Evolutionary conservation across 2,113 vertebrate genomes (phyloP).

Genomic region (Steatornis caripensis): DNA sequence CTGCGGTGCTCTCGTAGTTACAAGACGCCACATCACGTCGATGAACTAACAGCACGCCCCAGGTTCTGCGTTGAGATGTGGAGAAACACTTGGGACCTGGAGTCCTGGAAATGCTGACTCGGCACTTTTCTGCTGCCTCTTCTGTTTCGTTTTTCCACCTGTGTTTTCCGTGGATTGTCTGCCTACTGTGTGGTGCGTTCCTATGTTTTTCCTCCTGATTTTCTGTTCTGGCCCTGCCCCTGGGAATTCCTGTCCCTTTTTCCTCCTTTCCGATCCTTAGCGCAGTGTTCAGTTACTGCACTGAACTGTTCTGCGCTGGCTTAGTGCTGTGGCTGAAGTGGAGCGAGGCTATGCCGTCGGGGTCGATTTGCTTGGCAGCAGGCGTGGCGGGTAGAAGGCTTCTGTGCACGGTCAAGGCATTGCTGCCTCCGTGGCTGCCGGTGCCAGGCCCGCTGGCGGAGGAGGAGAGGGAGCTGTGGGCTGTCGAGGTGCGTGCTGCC

Average conservation of each 20-base stretch:
- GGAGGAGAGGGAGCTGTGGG: too few relatives aligned
- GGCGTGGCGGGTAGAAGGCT: not conserved
- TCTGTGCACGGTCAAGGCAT: not conserved
- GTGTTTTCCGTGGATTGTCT: not conserved
- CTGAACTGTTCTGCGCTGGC: not conserved
- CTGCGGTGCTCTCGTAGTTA: not conserved
- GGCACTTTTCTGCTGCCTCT: not conserved
- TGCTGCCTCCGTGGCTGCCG: not conserved
- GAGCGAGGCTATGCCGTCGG: too few relatives aligned
- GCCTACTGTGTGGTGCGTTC: not conserved
- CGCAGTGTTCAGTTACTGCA: not conserved
- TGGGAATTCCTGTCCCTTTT: not conserved
- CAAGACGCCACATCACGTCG: too few relatives aligned
- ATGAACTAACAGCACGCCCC: too few relatives aligned
- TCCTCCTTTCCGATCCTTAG: not conserved
- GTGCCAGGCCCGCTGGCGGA: not conserved
- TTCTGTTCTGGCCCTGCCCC: not conserved
- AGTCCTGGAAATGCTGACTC: not conserved
- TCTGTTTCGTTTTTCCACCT: not conserved
- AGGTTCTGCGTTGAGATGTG: not conserved
- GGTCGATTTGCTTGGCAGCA: not conserved
- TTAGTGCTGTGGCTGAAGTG: not conserved
- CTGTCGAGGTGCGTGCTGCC: not conserved
- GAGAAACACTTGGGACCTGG: not conserved
- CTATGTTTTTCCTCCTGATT: not conserved